Evolutionary conservation across 2,888 invertebrate genomes (phyloP).

Genomic region (Cremastinae sp.): DNA sequence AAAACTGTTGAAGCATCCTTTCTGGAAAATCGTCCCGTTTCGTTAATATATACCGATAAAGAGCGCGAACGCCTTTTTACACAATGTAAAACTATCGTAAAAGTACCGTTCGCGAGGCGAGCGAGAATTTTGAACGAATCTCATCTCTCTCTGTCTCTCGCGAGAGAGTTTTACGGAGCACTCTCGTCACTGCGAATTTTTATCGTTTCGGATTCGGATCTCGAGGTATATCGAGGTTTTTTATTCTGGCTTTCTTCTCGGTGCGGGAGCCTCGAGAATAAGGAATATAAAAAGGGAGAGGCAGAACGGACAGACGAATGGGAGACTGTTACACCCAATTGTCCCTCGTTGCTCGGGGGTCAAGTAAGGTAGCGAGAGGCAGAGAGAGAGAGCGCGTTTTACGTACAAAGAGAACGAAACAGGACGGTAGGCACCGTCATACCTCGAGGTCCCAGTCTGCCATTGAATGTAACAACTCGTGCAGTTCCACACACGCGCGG

Average conservation of each 20-base stretch:
- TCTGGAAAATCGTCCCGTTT: conserved; percentile 52
- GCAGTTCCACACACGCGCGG: conserved; percentile 16
- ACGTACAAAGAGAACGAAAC: conserved; percentile 21
- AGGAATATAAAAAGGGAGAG: conserved; percentile 13
- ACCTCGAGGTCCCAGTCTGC: conserved; percentile 41
- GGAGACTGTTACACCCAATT: conserved; percentile 81
- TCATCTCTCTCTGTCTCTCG: too few species aligned
- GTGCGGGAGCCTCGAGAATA: conserved; percentile 38
- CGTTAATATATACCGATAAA: conserved; percentile 45
- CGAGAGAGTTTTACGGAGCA: too few species aligned
- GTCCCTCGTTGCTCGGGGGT: conserved; percentile 80
- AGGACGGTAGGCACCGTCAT: conserved; percentile 75
- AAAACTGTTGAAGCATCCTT: conserved; percentile 12
- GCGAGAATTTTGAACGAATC: too few species aligned
- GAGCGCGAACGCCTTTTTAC: conserved; percentile 45
- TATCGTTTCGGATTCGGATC: too few species aligned
- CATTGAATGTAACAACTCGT: conserved; percentile 57
- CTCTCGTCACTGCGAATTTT: too few species aligned
- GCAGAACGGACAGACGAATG: conserved; percentile 74
- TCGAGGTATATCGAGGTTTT: background rate
- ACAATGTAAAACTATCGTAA: conserved; percentile 43
- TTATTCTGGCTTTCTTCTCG: background rate
- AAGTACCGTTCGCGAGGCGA: conserved; percentile 3
- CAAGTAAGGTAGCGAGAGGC: conserved; percentile 77
- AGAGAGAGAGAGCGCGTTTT: conserved; percentile 11